Evolutionary conservation across 2,113 vertebrate genomes (phyloP).

Genomic region (Prunella fulvescens): DNA sequence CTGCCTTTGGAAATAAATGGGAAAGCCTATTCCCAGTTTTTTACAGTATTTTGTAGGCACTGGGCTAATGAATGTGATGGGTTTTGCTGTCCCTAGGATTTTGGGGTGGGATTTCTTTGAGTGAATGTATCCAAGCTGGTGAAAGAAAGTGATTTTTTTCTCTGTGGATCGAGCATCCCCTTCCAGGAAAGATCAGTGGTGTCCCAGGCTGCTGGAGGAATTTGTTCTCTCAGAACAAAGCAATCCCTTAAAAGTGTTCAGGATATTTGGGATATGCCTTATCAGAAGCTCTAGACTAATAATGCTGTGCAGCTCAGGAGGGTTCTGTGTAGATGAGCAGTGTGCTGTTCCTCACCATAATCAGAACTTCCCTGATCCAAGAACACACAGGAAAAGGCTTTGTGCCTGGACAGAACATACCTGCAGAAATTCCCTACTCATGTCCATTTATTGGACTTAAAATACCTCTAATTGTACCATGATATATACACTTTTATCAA

Average conservation of each 20-base stretch:
- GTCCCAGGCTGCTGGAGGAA: not conserved
- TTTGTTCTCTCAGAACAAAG: not conserved
- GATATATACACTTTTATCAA: not conserved
- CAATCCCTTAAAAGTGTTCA: not conserved
- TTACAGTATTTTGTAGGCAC: not conserved
- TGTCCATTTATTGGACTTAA: not conserved
- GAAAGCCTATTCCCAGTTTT: not conserved
- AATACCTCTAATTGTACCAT: not conserved
- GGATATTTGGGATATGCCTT: not conserved
- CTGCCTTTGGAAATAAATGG: not conserved
- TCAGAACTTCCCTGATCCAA: not conserved
- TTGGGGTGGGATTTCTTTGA: not conserved
- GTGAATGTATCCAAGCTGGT: not conserved
- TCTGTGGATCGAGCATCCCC: not conserved
- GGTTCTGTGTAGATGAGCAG: not conserved
- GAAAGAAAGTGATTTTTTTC: not conserved
- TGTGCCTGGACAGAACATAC: not conserved
- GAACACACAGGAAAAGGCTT: not conserved
- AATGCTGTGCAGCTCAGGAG: not conserved
- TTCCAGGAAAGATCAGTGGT: not conserved
- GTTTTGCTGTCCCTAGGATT: not conserved
- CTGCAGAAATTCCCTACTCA: not conserved
- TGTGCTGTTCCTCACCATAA: not conserved
- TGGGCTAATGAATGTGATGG: not conserved
- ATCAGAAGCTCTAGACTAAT: not conserved